These are phyloP conservation scores for Antechinus stuartii DNA, from an alignment of 2,113 vertebrate genomes.

Conservation along the genomic window DNA sequence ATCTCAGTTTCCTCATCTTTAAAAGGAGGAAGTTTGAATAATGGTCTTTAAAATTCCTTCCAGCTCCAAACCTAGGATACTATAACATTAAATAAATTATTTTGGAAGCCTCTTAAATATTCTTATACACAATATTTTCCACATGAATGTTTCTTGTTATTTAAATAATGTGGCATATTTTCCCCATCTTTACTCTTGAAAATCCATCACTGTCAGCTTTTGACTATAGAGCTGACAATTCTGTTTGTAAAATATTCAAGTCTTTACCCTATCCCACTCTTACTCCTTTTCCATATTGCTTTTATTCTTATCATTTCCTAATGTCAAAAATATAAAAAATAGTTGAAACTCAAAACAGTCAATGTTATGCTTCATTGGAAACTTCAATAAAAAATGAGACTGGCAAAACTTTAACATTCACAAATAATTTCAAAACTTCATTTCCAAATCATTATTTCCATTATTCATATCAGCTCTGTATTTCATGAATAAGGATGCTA, in stretches of 20 bases:
- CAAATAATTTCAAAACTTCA: background rate
- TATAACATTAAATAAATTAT: background rate
- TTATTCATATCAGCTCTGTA: background rate
- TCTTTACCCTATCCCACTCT: background rate
- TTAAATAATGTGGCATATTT: background rate
- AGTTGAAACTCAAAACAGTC: slow-evolving; percentile 16
- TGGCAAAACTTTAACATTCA: slow-evolving; percentile 25
- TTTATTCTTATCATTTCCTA: background rate
- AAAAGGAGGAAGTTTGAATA: background rate
- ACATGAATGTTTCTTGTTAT: background rate
- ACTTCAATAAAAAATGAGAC: background rate
- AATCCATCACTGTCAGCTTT: slow-evolving; percentile 7
- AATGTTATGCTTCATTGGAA: background rate
- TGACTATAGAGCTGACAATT: background rate
- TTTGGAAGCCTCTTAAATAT: background rate
- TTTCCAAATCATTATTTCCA: background rate
- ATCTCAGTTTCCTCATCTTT: background rate
- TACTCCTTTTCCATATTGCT: background rate
- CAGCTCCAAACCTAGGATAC: background rate
- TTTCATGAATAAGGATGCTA: background rate
- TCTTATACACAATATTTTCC: background rate
- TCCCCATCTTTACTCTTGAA: background rate
- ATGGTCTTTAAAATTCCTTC: background rate
- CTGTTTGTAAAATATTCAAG: background rate
- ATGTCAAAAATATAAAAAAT: background rate